These are phyloP conservation scores for Agrochola macilenta DNA, from an alignment of 2,888 invertebrate species.

Conservation along the genomic window DNA sequence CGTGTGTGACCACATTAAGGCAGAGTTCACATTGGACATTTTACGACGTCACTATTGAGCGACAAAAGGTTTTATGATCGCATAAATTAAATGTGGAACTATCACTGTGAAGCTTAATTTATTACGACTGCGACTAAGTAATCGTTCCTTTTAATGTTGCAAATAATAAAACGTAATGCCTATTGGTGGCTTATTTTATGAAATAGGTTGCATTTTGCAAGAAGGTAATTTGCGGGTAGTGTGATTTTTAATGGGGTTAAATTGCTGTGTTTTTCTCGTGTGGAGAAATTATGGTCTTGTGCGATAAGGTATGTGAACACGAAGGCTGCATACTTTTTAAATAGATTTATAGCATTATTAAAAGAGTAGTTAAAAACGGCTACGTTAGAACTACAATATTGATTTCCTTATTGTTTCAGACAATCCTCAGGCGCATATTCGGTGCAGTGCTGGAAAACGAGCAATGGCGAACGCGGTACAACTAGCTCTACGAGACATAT, in stretches of 20 bases:
- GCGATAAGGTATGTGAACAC: constrained; percentile 41
- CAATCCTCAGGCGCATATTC: too few species aligned
- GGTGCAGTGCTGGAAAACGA: too few species aligned
- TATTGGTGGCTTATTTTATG: constrained; percentile 26
- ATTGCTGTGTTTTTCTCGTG: constrained; percentile 32
- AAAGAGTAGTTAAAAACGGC: neutral
- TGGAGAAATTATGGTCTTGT: constrained; percentile 17
- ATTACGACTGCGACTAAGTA: constrained; percentile 53
- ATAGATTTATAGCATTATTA: constrained; percentile 34
- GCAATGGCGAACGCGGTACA: too few species aligned
- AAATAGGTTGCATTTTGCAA: constrained; percentile 22
- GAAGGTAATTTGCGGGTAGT: constrained; percentile 44
- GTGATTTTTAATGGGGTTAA: constrained; percentile 44
- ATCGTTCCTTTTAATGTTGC: constrained; percentile 47
- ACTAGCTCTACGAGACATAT: too few species aligned
- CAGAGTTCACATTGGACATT: constrained; percentile 56
- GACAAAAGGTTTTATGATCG: constrained; percentile 75
- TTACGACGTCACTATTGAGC: constrained; percentile 71
- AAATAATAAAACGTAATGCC: constrained; percentile 30
- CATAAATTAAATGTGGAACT: constrained; percentile 75
- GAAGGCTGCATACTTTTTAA: constrained; percentile 33
- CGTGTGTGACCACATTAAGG: constrained; percentile 19
- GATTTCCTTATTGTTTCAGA: too few species aligned
- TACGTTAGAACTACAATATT: neutral
- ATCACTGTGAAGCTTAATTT: constrained; percentile 51